A percentile compares a stretch with the other conserved stretches of the same genome.
phyloP scores from a whole-genome alignment of 2,888 invertebrate species.

The Lasioglossum vierecki region DNA sequence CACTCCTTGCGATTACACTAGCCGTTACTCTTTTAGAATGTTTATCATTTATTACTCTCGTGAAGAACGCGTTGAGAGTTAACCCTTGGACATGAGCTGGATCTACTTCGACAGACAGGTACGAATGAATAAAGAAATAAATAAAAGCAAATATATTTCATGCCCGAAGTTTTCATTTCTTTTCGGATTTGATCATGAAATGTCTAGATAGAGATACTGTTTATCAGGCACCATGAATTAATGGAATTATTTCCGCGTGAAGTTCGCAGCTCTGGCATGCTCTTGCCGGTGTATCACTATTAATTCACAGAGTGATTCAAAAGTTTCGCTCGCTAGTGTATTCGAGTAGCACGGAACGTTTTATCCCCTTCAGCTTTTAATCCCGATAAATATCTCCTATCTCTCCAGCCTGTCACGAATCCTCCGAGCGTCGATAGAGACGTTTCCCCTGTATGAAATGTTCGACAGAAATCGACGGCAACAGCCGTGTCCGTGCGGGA shows the following conservation, averaged over 20 bases:
- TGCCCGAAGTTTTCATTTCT: background rate
- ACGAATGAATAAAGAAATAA: no score
- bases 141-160: background rate
- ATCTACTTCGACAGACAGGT: background rate
- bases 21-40: background rate
- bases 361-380: background rate
- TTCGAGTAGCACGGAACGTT: background rate
- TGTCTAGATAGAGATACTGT: background rate
- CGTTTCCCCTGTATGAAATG: conserved; percentile 8
- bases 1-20: background rate
- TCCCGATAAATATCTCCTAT: background rate
- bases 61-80: background rate
- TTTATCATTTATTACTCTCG: background rate
- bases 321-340: background rate
- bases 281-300: background rate
- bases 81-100: background rate
- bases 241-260: background rate
- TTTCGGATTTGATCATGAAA: background rate
- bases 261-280: background rate
- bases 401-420: background rate
- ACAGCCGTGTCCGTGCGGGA: conserved; percentile 4
- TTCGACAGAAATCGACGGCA: conserved; percentile 38
- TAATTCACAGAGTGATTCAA: background rate
- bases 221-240: background rate
- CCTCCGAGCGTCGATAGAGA: background rate